phyloP scores from a whole-genome alignment of 2,797 vertebrate genomes.

The Gambelia wislizenii region DNA sequence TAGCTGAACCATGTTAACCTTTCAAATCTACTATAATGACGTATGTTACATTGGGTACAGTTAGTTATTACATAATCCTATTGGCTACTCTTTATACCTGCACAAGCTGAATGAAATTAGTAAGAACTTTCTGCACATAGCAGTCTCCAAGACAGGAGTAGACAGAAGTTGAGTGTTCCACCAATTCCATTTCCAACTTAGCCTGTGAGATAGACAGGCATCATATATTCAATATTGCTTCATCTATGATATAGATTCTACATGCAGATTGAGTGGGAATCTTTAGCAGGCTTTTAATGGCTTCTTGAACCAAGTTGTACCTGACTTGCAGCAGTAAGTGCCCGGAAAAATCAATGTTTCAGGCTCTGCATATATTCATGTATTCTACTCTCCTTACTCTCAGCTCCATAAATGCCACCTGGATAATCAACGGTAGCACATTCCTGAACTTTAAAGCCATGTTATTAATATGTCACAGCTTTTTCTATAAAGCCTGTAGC shows the following conservation, averaged over 20 bases:
- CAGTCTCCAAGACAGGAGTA: background rate
- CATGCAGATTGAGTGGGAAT: background rate
- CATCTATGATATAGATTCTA: background rate
- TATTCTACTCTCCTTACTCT: background rate
- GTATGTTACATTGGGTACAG: no score
- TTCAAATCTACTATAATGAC: no score
- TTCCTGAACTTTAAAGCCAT: constrained; percentile 31
- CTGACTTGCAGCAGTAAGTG: constrained; percentile 16
- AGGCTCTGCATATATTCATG: constrained; percentile 14
- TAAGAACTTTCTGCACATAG: background rate
- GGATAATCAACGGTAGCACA: constrained; percentile 27
- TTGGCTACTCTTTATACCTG: background rate
- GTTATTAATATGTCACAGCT: constrained; percentile 32
- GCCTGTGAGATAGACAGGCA: background rate
- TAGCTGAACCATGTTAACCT: no score
- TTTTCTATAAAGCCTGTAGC: constrained; percentile 8
- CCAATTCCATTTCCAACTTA: background rate
- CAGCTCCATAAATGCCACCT: background rate
- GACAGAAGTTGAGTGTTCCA: background rate
- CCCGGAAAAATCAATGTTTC: constrained; percentile 19
- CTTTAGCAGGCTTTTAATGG: constrained; percentile 15
- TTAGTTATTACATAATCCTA: no score
- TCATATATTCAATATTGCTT: background rate
- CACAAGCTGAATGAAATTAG: background rate
- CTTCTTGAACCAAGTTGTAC: background rate